Evolutionary conservation across 2,797 vertebrate species (phyloP), one percentile per base, ranked within the genome.

Genomic region (Chelmon rostratus): DNA sequence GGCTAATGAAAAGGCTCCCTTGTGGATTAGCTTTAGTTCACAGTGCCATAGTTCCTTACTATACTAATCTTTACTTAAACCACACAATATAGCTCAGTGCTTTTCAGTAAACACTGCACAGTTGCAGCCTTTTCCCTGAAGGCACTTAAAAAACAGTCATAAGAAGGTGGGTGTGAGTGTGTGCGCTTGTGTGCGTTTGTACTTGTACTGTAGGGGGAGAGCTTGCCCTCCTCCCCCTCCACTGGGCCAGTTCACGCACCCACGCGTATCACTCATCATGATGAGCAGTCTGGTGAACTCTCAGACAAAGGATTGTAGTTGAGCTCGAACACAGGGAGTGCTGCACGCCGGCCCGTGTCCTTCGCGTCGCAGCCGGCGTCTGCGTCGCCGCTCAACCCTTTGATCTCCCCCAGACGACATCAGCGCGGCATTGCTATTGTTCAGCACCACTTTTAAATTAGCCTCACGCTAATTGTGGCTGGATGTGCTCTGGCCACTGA

Each of bases 191-290:
- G 79, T 82, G 57, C 66, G 53, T 72, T 68, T 81, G 57, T 73
- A 59, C 57, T n/a, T 61, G 13, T 66, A 46, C 64, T 76, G 54
- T 19, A 64, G 67, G 58, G 61, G 37, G 31, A 64, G 78, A 56
- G 37, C 58, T 74, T 52, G 69, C 65, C 65, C 61, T 86, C 78
- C 64, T 52, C 73, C 58, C 33, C n/a, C 65, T 73, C 46, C 5
- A 33, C 18, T 18, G 62, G 57, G 78, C 56, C 69, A 76, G 86
- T 84, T 86, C 81, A 79, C 3, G 19, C 69, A 83, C 79, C 84
- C 72, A 85, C 85, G 59, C 46, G 2, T 49, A 85, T 88, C 75
- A 73, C 38, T 86, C 78, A 80, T 73, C 72, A 28, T 75, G 73
- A 85, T 58, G 68, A 89, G 81, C 67, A 66, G 74, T 73, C 78